phyloP scores from a whole-genome alignment of 64 coral and sea anemone species.

The Pocillopora verrucosa region DNA sequence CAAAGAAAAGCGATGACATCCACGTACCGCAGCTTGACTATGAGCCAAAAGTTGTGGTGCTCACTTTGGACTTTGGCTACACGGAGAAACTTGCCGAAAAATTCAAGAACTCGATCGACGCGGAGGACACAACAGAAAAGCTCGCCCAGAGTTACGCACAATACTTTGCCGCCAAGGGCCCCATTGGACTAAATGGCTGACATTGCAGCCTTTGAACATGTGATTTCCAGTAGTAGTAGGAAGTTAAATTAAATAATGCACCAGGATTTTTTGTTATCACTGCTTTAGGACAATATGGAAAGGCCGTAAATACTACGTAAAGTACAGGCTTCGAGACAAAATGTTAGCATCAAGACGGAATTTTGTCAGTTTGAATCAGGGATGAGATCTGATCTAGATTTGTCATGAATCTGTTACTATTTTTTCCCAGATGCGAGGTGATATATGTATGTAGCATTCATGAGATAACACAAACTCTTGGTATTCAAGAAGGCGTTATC shows the following conservation, averaged over 20 bases:
- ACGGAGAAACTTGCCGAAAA: constrained; percentile 37
- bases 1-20: not conserved
- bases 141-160: constrained; percentile 71
- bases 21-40: constrained; percentile 31
- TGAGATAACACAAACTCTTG: not conserved
- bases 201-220: not conserved
- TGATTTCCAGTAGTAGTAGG: not conserved
- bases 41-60: constrained; percentile 63
- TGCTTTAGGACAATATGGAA: constrained; percentile 4
- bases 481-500: constrained; percentile 32
- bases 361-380: not conserved
- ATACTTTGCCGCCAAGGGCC: constrained; percentile 81
- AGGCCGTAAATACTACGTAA: not conserved
- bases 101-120: constrained; percentile 41
- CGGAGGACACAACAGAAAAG: constrained; percentile 53
- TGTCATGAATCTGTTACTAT: not conserved
- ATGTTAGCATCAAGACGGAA: not conserved
- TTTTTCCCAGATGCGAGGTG: not conserved
- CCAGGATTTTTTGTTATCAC: not conserved
- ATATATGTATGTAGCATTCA: constrained; percentile 9
- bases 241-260: constrained; percentile 12
- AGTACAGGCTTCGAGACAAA: not conserved
- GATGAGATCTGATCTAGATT: not conserved
- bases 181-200: constrained; percentile 71
- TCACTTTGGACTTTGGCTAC: constrained; percentile 84